These are phyloP conservation scores for Hypanus sabinus DNA, from an alignment of 2,113 vertebrate genomes.

Conservation along the genomic window DNA sequence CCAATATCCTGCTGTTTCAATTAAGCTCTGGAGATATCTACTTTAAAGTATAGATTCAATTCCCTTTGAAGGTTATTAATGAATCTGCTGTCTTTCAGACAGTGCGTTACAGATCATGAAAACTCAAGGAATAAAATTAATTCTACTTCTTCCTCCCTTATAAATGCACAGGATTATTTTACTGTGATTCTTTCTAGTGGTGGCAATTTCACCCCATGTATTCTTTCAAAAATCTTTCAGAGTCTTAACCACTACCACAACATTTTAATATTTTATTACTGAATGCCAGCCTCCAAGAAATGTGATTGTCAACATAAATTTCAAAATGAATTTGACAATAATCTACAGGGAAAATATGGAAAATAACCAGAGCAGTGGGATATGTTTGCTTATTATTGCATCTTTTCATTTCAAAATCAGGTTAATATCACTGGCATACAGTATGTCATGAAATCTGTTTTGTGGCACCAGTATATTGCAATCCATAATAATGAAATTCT, in stretches of 20 bases:
- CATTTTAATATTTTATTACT: constrained; percentile 14
- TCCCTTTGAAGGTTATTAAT: not conserved
- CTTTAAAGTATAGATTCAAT: not conserved
- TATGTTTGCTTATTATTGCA: not conserved
- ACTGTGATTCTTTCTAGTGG: not conserved
- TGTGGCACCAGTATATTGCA: no score
- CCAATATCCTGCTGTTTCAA: not conserved
- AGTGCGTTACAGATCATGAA: not conserved
- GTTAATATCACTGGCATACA: no score
- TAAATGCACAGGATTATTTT: not conserved
- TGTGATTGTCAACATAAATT: not conserved
- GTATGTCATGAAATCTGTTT: no score
- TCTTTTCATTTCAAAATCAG: not conserved
- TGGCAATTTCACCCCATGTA: not conserved
- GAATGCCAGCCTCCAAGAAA: not conserved
- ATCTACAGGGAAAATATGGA: not conserved
- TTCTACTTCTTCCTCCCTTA: not conserved
- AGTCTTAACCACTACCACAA: not conserved
- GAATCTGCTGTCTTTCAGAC: not conserved
- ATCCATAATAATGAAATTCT: no score
- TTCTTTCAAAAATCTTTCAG: not conserved
- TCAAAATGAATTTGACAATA: not conserved
- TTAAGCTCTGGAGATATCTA: not conserved
- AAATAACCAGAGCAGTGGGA: not conserved
- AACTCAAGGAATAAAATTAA: not conserved